Evolutionary conservation across 2,888 invertebrate genomes (phyloP).

Genomic region (Cryptus viduatorius): DNA sequence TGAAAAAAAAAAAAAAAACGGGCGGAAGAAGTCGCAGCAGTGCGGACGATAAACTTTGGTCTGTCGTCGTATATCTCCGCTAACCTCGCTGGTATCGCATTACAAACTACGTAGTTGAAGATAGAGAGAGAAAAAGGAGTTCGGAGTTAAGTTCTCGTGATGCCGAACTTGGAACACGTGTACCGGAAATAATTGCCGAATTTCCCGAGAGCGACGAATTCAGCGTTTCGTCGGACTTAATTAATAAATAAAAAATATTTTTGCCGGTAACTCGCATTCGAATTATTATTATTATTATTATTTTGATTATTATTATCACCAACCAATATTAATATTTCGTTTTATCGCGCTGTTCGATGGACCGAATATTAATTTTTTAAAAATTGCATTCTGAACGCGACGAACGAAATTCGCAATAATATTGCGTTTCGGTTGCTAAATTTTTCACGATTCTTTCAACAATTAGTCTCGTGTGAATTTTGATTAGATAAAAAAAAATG

Average conservation of each 20-base stretch:
- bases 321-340: no score
- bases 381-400: not conserved
- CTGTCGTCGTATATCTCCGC: conserved; percentile 44
- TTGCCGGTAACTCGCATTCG: not conserved
- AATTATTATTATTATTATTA: no score
- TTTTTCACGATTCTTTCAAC: no score
- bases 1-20: conserved; percentile 8
- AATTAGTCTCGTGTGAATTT: no score
- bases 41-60: conserved; percentile 37
- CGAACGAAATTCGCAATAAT: not conserved
- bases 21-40: conserved; percentile 19
- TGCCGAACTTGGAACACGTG: conserved; percentile 25
- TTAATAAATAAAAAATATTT: not conserved
- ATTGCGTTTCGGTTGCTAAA: not conserved
- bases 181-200: conserved; percentile 31
- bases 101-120: conserved; percentile 55
- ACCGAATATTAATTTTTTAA: no score
- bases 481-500: no score
- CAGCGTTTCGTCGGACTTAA: not conserved
- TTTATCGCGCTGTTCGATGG: no score
- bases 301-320: no score
- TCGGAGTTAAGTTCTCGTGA: not conserved
- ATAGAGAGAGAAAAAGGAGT: conserved; percentile 5
- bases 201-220: not conserved
- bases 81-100: conserved; percentile 48